phyloP scores from a whole-genome alignment of 2,888 invertebrate genomes.

The Netelia melanura region DNA sequence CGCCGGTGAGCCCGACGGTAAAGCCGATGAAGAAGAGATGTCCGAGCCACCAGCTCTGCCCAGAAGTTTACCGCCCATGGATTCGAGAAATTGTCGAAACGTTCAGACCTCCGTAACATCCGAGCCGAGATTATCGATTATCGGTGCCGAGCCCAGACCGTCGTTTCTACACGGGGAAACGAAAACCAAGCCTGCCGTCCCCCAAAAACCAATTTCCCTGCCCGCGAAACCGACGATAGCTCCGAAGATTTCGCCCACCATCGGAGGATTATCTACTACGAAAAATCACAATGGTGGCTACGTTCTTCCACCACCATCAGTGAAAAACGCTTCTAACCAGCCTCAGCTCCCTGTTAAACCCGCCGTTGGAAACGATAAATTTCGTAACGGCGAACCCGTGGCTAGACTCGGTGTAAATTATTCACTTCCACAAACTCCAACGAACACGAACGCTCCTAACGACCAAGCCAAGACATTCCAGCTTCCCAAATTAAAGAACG shows the following conservation, averaged over 20 bases:
- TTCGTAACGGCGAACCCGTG: background rate
- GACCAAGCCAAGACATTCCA: conserved; percentile 39
- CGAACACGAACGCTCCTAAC: background rate
- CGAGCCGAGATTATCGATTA: conserved; percentile 67
- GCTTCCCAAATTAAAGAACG: background rate
- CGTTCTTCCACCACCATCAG: conserved; percentile 69
- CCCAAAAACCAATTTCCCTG: conserved; percentile 89
- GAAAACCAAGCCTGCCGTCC: conserved; percentile 89
- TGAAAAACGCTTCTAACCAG: conserved; percentile 68
- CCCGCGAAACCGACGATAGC: conserved; percentile 54
- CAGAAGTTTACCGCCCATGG: conserved; percentile 89
- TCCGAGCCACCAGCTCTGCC: conserved; percentile 90
- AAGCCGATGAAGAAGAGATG: conserved; percentile 92
- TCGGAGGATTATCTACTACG: background rate
- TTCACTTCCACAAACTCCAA: background rate
- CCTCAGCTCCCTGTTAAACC: conserved; percentile 29
- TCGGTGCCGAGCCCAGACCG: conserved; percentile 87
- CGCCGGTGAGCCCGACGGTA: conserved; percentile 95
- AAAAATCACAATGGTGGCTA: conserved; percentile 67
- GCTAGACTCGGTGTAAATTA: conserved; percentile 37
- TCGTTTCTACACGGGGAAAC: conserved; percentile 91
- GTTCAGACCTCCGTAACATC: conserved; percentile 27
- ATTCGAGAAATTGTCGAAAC: conserved; percentile 57
- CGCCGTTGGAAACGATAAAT: conserved; percentile 31
- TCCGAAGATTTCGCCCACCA: conserved; percentile 54